Evolutionary conservation across 2,888 invertebrate genomes (phyloP).

Genomic region (Hirtodrosophila duncani): DNA sequence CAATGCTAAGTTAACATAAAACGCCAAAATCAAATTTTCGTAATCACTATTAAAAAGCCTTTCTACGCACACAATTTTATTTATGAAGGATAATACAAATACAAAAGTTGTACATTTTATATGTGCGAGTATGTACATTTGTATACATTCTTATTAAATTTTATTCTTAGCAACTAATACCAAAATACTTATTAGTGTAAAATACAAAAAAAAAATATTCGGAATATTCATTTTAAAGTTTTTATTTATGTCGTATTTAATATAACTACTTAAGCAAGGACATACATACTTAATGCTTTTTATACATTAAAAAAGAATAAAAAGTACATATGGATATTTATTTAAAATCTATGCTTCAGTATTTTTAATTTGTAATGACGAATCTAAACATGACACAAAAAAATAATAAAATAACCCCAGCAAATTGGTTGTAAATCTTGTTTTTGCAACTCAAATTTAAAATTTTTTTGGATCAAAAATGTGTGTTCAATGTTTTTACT

Average conservation of each 20-base stretch:
- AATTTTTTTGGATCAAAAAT: constrained; percentile 27
- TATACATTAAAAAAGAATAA: constrained; percentile 45
- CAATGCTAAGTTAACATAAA: constrained; percentile 69
- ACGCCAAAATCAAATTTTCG: constrained; percentile 60
- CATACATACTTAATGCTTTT: constrained; percentile 68
- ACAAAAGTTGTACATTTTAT: constrained; percentile 25
- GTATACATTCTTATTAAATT: constrained; percentile 40
- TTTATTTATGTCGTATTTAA: constrained; percentile 60
- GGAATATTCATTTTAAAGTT: constrained; percentile 43
- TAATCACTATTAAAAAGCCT: constrained; percentile 38
- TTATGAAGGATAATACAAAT: constrained; percentile 39
- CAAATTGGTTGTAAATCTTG: too few relatives aligned
- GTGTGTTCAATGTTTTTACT: constrained; percentile 9
- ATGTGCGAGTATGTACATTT: constrained; percentile 4
- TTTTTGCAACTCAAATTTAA: constrained; percentile 27
- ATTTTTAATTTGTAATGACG: constrained; percentile 65
- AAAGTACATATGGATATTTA: constrained; percentile 61
- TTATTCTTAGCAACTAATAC: constrained; percentile 68
- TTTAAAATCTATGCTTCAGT: constrained; percentile 67
- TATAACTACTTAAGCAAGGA: constrained; percentile 61
- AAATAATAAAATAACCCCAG: too few relatives aligned
- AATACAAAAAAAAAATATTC: constrained; percentile 30
- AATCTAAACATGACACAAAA: neutral
- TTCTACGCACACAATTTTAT: constrained; percentile 56
- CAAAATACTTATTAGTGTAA: constrained; percentile 55